Evolutionary conservation across 2,888 invertebrate species (phyloP).

Genomic region (Bimastos eiseni): DNA sequence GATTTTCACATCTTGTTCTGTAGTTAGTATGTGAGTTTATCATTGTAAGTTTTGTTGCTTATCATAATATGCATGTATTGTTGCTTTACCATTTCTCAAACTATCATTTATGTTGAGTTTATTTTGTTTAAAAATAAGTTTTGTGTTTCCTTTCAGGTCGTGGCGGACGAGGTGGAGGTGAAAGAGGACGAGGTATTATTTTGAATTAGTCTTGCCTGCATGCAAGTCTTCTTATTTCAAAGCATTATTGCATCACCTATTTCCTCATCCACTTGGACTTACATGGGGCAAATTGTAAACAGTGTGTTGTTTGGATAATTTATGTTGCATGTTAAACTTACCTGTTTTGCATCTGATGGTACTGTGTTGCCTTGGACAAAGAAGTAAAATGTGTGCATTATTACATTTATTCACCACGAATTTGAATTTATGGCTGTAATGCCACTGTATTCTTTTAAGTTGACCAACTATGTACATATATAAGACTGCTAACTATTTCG

Average conservation of each 20-base stretch:
- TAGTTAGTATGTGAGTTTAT: too few relatives aligned
- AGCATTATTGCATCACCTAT: not conserved
- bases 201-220: not conserved
- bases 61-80: not conserved
- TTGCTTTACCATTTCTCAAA: too few relatives aligned
- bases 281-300: not conserved
- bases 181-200: constrained; percentile 14
- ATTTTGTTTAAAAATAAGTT: not conserved
- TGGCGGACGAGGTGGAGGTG: constrained; percentile 18
- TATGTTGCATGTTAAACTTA: not conserved
- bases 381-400: too few relatives aligned
- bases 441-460: too few relatives aligned
- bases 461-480: too few relatives aligned
- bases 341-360: too few relatives aligned
- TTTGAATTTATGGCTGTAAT: too few relatives aligned
- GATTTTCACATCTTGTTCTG: not conserved
- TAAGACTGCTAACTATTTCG: not conserved
- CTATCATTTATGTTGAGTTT: not conserved
- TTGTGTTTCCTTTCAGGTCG: not conserved
- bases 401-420: too few relatives aligned
- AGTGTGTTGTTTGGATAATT: not conserved
- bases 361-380: too few relatives aligned
- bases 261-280: not conserved
- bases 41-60: not conserved
- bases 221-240: not conserved